Evolutionary conservation across 2,113 vertebrate genomes (phyloP).

Genomic region (Aptenodytes forsteri): DNA sequence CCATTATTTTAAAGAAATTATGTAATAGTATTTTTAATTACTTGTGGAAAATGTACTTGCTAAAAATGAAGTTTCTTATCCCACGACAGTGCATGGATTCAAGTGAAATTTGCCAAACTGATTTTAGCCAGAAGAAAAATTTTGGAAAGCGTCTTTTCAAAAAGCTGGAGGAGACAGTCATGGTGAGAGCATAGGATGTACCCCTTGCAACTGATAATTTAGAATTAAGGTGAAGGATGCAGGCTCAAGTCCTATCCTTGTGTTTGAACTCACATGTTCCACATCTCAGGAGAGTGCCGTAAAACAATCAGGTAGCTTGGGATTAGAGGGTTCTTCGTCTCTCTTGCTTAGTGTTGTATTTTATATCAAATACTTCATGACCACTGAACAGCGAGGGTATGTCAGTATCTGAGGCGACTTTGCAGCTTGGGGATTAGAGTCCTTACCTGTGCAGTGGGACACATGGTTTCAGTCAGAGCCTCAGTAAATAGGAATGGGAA

Average conservation of each 20-base stretch:
- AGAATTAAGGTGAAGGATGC: neutral
- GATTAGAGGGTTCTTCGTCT: neutral
- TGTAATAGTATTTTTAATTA: neutral
- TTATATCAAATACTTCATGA: neutral
- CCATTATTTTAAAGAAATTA: neutral
- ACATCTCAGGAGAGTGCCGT: neutral
- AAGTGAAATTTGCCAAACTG: neutral
- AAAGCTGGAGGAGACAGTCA: neutral
- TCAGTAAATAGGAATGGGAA: neutral
- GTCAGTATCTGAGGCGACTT: neutral
- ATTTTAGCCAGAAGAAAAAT: neutral
- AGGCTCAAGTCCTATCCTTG: neutral
- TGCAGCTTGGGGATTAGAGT: neutral
- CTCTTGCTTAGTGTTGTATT: neutral
- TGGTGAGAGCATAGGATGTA: neutral
- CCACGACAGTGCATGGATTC: neutral
- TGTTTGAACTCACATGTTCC: neutral
- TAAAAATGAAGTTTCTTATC: neutral
- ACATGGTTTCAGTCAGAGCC: neutral
- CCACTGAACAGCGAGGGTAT: neutral
- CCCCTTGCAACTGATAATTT: neutral
- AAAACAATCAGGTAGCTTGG: neutral
- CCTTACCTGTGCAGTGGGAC: neutral
- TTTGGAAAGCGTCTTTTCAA: neutral
- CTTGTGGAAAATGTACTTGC: neutral